Evolutionary conservation across 64 coral and sea anemone genomes (phyloP).

Genomic region (Anthopleura sola): DNA sequence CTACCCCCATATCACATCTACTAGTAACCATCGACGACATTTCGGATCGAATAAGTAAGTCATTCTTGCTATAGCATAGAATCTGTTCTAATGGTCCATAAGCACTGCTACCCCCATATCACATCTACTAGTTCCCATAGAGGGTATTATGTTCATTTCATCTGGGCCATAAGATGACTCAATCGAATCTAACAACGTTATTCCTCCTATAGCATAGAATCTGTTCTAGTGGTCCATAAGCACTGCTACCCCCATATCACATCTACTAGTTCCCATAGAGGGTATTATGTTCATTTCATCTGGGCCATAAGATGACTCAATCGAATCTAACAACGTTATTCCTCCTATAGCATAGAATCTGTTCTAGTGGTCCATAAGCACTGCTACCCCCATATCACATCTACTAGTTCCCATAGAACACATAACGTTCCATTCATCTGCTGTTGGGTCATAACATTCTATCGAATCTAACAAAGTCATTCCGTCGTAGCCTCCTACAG

Average conservation of each 20-base stretch:
- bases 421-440: conserved; percentile 71
- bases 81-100: too few species aligned
- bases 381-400: conserved; percentile 64
- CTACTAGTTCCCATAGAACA: conserved; percentile 78
- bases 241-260: conserved; percentile 57
- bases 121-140: conserved; percentile 63
- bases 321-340: too few species aligned
- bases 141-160: conserved; percentile 67
- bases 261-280: conserved; percentile 73
- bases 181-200: too few species aligned
- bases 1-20: too few species aligned
- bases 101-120: too few species aligned
- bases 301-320: background rate
- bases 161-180: background rate
- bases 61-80: too few species aligned
- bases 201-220: too few species aligned
- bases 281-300: conserved; percentile 69
- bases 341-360: background rate
- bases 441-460: conserved; percentile 68
- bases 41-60: too few species aligned
- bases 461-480: conserved; percentile 64
- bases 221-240: background rate
- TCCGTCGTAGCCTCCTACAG: conserved; percentile 89
- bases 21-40: too few species aligned
- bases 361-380: background rate